Conservation (phyloP, 2,888 invertebrate species). For the Spisula subtruncata region DNA sequence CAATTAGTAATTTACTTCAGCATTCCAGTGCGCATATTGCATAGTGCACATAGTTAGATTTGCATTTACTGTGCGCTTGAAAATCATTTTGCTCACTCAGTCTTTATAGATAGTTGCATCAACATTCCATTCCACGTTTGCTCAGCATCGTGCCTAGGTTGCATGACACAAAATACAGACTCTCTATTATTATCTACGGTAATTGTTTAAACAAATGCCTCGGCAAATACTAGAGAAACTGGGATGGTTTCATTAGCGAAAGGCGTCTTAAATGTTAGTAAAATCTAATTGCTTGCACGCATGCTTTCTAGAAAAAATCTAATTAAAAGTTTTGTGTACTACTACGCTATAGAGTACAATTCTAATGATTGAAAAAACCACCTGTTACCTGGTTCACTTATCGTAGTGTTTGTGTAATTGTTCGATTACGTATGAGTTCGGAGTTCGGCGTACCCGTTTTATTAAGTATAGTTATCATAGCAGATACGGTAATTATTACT, state of each 20-base stretch:
- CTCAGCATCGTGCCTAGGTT: background rate
- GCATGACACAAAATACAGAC: background rate
- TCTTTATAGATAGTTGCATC: background rate
- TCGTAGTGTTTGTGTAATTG: background rate
- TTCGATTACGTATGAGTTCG: too few species aligned
- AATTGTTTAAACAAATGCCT: slow-evolving; percentile 11
- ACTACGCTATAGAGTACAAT: background rate
- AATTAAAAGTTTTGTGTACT: background rate
- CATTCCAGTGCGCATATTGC: too few species aligned
- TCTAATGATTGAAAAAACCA: background rate
- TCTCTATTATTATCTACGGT: background rate
- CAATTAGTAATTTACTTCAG: too few species aligned
- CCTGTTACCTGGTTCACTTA: background rate
- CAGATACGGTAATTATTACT: too few species aligned
- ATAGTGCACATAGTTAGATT: too few species aligned
- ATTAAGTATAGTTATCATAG: too few species aligned
- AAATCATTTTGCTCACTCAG: too few species aligned
- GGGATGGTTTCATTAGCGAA: slow-evolving; percentile 3
- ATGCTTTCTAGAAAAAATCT: slow-evolving; percentile 1
- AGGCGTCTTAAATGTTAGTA: background rate
- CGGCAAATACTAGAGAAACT: background rate
- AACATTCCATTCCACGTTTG: background rate
- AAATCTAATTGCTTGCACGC: slow-evolving; percentile 14
- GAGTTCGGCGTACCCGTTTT: too few species aligned
- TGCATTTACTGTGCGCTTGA: too few species aligned